Conservation (phyloP, 2,888 invertebrate species). For the Falcaria lacertinaria region DNA sequence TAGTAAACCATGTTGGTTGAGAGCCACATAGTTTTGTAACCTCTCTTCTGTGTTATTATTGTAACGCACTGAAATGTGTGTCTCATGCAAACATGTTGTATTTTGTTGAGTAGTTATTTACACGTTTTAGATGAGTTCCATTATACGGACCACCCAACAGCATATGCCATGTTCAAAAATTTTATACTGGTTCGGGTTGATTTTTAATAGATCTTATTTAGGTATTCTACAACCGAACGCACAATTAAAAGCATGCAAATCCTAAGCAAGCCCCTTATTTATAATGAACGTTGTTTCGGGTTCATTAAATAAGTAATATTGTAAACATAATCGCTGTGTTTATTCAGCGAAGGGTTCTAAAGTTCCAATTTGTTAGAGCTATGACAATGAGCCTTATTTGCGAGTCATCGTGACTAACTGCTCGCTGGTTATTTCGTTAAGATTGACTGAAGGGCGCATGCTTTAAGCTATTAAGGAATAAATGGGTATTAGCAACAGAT, state of each 20-base stretch:
- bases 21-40: too few species aligned
- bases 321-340: conserved; percentile 14
- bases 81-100: too few species aligned
- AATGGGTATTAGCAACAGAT: not conserved
- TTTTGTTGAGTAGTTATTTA: too few species aligned
- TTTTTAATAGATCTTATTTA: too few species aligned
- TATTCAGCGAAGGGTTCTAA: conserved; percentile 20
- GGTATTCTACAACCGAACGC: too few species aligned
- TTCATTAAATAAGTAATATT: conserved; percentile 2
- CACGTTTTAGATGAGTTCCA: too few species aligned
- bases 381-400: conserved; percentile 26
- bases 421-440: conserved; percentile 11
- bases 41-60: too few species aligned
- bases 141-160: too few species aligned
- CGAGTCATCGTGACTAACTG: conserved; percentile 33
- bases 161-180: too few species aligned
- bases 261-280: not conserved
- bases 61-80: too few species aligned
- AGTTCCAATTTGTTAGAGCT: conserved; percentile 31
- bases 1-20: too few species aligned
- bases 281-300: not conserved
- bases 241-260: not conserved
- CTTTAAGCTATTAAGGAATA: not conserved
- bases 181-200: too few species aligned
- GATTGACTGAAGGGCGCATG: conserved; percentile 2